Conservation (phyloP, 2,797 vertebrate genomes). For the Schizothorax lantsangensis region DNA sequence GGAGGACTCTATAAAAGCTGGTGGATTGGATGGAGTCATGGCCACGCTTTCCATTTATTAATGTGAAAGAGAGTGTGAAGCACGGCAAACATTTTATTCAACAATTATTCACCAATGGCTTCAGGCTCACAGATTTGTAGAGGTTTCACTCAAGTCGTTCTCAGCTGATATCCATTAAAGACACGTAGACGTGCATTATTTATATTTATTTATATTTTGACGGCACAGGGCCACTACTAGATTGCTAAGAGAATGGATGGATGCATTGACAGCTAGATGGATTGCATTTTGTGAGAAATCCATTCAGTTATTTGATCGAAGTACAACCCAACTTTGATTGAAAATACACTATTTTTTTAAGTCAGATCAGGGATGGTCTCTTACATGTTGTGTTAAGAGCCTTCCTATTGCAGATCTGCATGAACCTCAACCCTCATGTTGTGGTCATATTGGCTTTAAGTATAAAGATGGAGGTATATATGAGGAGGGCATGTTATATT, state of each 20-base stretch:
- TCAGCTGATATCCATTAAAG: constrained; percentile 81
- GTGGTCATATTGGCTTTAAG: background rate
- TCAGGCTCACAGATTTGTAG: constrained; percentile 57
- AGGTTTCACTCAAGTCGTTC: constrained; percentile 70
- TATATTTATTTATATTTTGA: constrained; percentile 71
- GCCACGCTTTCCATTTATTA: constrained; percentile 44
- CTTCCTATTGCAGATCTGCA: background rate
- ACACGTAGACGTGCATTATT: constrained; percentile 76
- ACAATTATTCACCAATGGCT: constrained; percentile 55
- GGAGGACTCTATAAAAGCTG: constrained; percentile 27
- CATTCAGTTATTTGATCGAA: constrained; percentile 78
- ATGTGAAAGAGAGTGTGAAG: constrained; percentile 42
- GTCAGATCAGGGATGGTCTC: constrained; percentile 53
- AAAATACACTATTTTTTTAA: constrained; percentile 63
- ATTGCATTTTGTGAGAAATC: constrained; percentile 81
- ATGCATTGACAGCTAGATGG: constrained; percentile 85
- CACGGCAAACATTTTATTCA: constrained; percentile 53
- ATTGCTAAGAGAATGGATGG: constrained; percentile 80
- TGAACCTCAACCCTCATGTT: background rate
- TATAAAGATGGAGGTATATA: background rate
- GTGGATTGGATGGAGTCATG: constrained; percentile 36
- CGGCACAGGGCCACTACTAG: constrained; percentile 63
- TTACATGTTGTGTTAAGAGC: constrained; percentile 44
- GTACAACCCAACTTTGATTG: constrained; percentile 77
- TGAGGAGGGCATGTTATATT: background rate